phyloP scores from a whole-genome alignment of 2,888 invertebrate genomes.

The Acronicta psi region DNA sequence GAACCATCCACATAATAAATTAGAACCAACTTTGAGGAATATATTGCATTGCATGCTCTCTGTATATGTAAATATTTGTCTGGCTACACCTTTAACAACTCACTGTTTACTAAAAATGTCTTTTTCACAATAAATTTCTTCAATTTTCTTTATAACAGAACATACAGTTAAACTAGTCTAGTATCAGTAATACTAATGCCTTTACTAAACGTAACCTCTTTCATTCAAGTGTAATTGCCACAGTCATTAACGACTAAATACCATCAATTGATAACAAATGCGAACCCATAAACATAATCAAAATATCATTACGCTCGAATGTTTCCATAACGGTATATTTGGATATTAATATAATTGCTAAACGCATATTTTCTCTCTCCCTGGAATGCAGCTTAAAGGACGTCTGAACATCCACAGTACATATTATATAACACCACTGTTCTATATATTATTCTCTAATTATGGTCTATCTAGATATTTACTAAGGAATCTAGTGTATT shows the following conservation, averaged over 20 bases:
- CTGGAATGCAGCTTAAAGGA: constrained; percentile 87
- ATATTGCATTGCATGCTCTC: constrained; percentile 68
- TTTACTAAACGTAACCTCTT: neutral
- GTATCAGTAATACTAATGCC: neutral
- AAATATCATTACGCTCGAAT: constrained; percentile 11
- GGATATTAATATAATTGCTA: constrained; percentile 52
- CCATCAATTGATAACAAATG: constrained; percentile 1
- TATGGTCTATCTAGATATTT: constrained; percentile 50
- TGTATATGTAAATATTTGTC: constrained; percentile 53
- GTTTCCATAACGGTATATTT: constrained; percentile 8
- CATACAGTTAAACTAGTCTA: neutral
- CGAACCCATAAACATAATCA: constrained; percentile 10
- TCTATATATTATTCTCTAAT: constrained; percentile 57
- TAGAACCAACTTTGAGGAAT: constrained; percentile 83
- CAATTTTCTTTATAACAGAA: constrained; percentile 1
- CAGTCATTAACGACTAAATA: neutral
- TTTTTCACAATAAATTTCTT: constrained; percentile 1
- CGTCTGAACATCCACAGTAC: constrained; percentile 69
- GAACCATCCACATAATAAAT: constrained; percentile 11
- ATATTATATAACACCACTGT: constrained; percentile 54
- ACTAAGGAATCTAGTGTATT: constrained; percentile 44
- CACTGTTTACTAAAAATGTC: constrained; percentile 4
- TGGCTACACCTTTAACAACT: constrained; percentile 24
- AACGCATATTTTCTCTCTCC: constrained; percentile 63
- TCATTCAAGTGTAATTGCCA: neutral